These are phyloP conservation scores for Eupithecia subumbrata DNA, from an alignment of 2,888 invertebrate species.

Conservation along the genomic window DNA sequence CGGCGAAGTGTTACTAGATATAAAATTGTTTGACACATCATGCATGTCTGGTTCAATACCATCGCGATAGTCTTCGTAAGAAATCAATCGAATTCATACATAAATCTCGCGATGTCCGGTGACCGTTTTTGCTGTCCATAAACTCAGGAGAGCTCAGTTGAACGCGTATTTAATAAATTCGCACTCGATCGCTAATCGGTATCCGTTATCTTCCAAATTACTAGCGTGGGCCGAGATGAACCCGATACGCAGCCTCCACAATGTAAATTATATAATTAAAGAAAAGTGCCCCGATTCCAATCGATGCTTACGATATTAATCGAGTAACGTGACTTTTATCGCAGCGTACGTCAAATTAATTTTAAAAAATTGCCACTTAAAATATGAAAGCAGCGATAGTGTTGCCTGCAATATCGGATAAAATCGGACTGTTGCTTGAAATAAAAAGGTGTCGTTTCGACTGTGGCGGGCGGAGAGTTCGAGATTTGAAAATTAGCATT, in stretches of 20 bases:
- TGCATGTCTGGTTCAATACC: slow-evolving; percentile 1
- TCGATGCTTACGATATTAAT: slow-evolving; percentile 71
- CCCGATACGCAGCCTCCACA: slow-evolving; percentile 67
- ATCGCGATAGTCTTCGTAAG: slow-evolving; percentile 62
- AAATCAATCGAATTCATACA: slow-evolving; percentile 79
- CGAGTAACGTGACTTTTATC: slow-evolving; percentile 67
- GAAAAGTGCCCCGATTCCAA: slow-evolving; percentile 72
- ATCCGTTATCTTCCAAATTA: slow-evolving; percentile 75
- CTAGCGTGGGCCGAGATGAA: slow-evolving; percentile 71
- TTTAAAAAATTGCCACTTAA: slow-evolving; percentile 52
- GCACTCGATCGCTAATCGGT: slow-evolving; percentile 68
- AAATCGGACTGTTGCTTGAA: slow-evolving; percentile 66
- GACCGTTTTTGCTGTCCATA: slow-evolving; percentile 69
- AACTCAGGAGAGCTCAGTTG: slow-evolving; percentile 43
- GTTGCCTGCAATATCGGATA: slow-evolving; percentile 47
- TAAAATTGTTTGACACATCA: slow-evolving; percentile 51
- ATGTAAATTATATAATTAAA: slow-evolving; percentile 82
- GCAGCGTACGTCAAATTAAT: slow-evolving; percentile 59
- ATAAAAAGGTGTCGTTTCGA: slow-evolving; percentile 74
- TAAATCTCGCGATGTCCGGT: slow-evolving; percentile 73
- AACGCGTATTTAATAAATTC: slow-evolving; percentile 67
- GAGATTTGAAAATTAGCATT: slow-evolving; percentile 84
- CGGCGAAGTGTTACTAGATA: slow-evolving; percentile 12
- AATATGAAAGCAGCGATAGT: slow-evolving; percentile 46
- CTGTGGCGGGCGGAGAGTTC: slow-evolving; percentile 72